Evolutionary conservation across 2,797 vertebrate genomes (phyloP).

Genomic region (Nannoperca obscura): DNA sequence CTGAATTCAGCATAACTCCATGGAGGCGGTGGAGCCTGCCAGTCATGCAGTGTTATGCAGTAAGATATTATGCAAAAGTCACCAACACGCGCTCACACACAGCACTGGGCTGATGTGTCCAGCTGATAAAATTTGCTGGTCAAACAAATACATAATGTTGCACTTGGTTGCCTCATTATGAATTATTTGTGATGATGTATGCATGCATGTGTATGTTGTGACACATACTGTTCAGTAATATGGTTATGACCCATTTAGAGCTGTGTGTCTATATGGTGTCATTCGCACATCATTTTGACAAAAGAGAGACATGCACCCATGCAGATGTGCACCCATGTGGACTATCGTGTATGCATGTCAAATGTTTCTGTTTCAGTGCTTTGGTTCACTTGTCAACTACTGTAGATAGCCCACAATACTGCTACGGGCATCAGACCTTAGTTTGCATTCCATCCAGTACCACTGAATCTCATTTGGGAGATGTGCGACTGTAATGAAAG

Average conservation of each 20-base stretch:
- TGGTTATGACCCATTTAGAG: constrained; percentile 22
- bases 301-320: neutral
- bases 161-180: neutral
- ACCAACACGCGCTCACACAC: constrained; percentile 9
- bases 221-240: neutral
- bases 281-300: constrained; percentile 8
- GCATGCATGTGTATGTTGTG: neutral
- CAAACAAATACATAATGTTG: constrained; percentile 11
- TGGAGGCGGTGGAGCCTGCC: constrained; percentile 14
- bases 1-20: constrained; percentile 39
- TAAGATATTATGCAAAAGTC: constrained; percentile 25
- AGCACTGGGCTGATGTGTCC: constrained; percentile 25
- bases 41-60: constrained; percentile 29
- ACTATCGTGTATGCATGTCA: neutral
- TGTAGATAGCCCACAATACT: constrained; percentile 27
- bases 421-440: constrained; percentile 53
- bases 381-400: constrained; percentile 28
- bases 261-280: neutral
- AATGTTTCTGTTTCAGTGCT: constrained; percentile 17
- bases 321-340: neutral
- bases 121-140: constrained; percentile 37
- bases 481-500: constrained; percentile 33
- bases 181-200: constrained; percentile 7
- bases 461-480: constrained; percentile 60
- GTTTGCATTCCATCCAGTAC: constrained; percentile 56